A percentile compares a stretch with the other conserved stretches of the same genome.
Evolutionary conservation across 2,888 invertebrate genomes (phyloP).

Genomic region (Anagyrus pseudococci): DNA sequence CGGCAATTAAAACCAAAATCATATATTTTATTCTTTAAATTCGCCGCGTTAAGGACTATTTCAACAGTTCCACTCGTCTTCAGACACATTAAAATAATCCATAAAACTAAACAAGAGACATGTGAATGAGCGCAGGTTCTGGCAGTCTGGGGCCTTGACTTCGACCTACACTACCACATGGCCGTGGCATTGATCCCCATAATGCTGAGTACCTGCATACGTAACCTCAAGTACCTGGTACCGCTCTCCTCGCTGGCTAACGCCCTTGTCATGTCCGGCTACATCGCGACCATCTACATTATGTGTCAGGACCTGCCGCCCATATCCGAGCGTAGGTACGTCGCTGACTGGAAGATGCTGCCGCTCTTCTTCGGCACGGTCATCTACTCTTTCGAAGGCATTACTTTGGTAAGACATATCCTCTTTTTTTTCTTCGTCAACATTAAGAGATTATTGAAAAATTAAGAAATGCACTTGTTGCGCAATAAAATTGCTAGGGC

Average conservation of each 20-base stretch:
- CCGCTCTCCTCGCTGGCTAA: constrained; percentile 82
- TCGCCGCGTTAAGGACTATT: no score
- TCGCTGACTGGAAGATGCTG: constrained; percentile 69
- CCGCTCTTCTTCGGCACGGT: constrained; percentile 96
- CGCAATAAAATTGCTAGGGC: no score
- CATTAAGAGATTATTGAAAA: no score
- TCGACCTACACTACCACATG: constrained; percentile 78
- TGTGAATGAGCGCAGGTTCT: constrained; percentile 66
- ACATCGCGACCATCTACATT: constrained; percentile 79
- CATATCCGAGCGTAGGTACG: constrained; percentile 66
- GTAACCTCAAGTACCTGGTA: constrained; percentile 78
- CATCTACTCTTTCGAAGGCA: constrained; percentile 96
- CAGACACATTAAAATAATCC: no score
- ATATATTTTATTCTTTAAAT: no score
- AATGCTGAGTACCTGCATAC: constrained; percentile 75
- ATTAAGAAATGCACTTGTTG: no score
- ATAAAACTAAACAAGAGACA: no score
- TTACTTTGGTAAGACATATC: constrained; percentile 75
- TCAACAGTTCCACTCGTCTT: no score
- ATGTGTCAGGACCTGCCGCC: constrained; percentile 76
- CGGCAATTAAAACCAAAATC: no score
- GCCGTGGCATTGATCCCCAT: constrained; percentile 76
- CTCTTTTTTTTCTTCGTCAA: not conserved
- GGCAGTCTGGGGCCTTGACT: constrained; percentile 68
- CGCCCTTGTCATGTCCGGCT: constrained; percentile 75